phyloP scores from a whole-genome alignment of 2,797 vertebrate species.

The Cirrhinus mrigala region DNA sequence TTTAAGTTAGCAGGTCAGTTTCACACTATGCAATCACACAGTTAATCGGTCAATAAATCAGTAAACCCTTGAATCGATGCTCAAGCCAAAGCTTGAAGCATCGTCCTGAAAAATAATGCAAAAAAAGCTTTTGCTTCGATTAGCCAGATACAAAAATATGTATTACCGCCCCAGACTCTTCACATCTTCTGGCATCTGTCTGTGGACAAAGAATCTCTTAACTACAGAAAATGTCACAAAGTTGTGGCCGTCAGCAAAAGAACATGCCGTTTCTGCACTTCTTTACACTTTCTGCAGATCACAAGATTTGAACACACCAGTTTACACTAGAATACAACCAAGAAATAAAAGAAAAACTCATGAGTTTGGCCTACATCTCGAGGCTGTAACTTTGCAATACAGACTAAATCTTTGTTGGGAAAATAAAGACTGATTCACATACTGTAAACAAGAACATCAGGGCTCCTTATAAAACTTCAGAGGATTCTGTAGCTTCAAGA shows the following conservation, averaged over 20 bases:
- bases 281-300: background rate
- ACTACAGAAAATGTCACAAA: background rate
- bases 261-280: background rate
- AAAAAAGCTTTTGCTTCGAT: background rate
- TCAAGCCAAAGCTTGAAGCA: background rate
- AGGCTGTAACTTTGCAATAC: background rate
- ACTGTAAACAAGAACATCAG: background rate
- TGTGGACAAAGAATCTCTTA: constrained; percentile 33
- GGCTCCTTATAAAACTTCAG: background rate
- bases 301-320: constrained; percentile 12
- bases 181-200: constrained; percentile 55
- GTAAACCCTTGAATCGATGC: background rate
- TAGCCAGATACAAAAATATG: background rate
- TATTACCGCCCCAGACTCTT: constrained; percentile 45
- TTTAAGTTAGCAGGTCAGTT: background rate
- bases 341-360: background rate
- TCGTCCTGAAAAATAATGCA: background rate
- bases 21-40: background rate
- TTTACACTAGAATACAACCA: background rate
- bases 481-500: background rate
- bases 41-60: background rate
- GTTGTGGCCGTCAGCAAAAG: background rate
- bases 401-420: background rate
- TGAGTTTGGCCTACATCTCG: background rate
- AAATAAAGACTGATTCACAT: background rate